phyloP scores from a whole-genome alignment of 2,888 invertebrate species.

The Yponomeuta cagnagella region DNA sequence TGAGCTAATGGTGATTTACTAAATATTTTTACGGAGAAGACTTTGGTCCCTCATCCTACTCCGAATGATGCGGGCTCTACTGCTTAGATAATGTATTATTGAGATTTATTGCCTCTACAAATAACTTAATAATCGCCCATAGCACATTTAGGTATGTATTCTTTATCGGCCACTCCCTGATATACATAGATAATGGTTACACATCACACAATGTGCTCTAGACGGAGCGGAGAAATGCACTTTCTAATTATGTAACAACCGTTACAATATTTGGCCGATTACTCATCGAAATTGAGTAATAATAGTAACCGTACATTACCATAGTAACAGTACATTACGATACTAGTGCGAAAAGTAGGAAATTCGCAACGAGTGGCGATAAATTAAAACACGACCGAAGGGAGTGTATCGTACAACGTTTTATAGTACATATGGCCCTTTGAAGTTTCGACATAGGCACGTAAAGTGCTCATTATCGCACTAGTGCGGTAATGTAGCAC shows the following conservation, averaged over 20 bases:
- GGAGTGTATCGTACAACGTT: no score
- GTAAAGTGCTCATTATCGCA: no score
- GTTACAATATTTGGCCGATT: background rate
- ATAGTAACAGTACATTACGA: no score
- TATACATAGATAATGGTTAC: background rate
- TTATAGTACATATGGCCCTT: no score
- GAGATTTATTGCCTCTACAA: background rate
- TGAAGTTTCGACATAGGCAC: no score
- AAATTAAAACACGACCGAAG: no score
- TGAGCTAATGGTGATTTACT: background rate
- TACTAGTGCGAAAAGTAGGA: no score
- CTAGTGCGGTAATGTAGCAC: no score
- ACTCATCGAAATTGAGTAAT: background rate
- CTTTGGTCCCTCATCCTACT: background rate
- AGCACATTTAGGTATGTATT: background rate
- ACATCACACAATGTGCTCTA: background rate
- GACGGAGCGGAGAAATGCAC: background rate
- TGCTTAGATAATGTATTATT: background rate
- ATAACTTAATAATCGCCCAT: background rate
- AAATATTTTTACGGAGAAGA: background rate
- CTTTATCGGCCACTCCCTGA: background rate
- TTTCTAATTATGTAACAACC: background rate
- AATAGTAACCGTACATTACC: no score
- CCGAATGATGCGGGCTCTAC: background rate
- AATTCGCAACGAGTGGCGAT: no score